These are phyloP conservation scores for Timandra comae DNA, from an alignment of 2,888 invertebrate species.

Conservation along the genomic window DNA sequence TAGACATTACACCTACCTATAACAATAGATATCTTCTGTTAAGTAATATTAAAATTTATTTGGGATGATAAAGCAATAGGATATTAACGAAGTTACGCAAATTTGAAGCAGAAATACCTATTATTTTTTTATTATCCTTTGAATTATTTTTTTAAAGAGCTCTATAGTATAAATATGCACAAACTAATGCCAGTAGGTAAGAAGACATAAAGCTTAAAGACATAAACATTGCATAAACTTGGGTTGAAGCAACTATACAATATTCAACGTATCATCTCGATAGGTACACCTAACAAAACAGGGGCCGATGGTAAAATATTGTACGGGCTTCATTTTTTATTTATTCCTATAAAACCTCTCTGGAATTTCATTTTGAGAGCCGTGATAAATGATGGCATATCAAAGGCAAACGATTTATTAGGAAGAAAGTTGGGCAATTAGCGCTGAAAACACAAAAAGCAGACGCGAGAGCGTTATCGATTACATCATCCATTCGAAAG, in stretches of 20 bases:
- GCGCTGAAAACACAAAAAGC: slow-evolving; percentile 54
- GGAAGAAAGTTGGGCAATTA: slow-evolving; percentile 55
- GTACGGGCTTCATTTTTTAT: slow-evolving; percentile 25
- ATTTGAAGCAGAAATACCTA: too few relatives aligned
- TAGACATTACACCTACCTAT: too few relatives aligned
- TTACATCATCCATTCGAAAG: slow-evolving; percentile 48
- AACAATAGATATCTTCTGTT: slow-evolving; percentile 12
- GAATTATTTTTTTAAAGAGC: too few relatives aligned
- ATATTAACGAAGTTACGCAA: too few relatives aligned
- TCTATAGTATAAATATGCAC: too few relatives aligned
- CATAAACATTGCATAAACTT: too few relatives aligned
- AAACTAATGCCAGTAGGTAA: too few relatives aligned
- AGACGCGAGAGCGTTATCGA: slow-evolving; percentile 48
- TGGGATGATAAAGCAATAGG: too few relatives aligned
- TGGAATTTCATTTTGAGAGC: slow-evolving; percentile 27
- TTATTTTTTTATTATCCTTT: too few relatives aligned
- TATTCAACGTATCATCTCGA: slow-evolving; percentile 28
- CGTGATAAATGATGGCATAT: slow-evolving; percentile 44
- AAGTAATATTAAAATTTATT: too few relatives aligned
- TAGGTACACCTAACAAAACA: slow-evolving; percentile 19
- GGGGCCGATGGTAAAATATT: slow-evolving; percentile 17
- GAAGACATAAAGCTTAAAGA: too few relatives aligned
- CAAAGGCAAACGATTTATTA: slow-evolving; percentile 49
- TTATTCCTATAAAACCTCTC: slow-evolving; percentile 28
- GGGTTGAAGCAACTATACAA: too few relatives aligned